Conservation (phyloP, 2,113 vertebrate genomes). For the Pedionomus torquatus region DNA sequence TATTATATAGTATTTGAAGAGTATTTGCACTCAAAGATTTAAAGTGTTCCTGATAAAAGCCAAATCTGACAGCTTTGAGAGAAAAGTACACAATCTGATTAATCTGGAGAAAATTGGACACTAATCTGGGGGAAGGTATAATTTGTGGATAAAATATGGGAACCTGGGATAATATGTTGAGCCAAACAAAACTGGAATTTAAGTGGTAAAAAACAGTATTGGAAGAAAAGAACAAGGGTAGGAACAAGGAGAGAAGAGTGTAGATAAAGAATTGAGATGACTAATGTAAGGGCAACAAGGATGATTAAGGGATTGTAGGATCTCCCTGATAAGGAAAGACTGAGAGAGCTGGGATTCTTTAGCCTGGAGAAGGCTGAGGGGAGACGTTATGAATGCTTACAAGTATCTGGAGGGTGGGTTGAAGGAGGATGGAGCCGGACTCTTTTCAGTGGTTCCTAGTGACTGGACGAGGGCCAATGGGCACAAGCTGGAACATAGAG, state of each 20-base stretch:
- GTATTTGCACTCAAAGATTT: neutral
- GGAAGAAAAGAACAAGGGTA: neutral
- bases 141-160: neutral
- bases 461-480: too few relatives aligned
- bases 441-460: too few relatives aligned
- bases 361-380: too few relatives aligned
- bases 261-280: neutral
- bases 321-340: too few relatives aligned
- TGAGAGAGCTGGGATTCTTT: too few relatives aligned
- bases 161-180: neutral
- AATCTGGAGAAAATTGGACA: neutral
- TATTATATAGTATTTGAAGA: neutral
- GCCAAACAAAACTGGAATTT: neutral
- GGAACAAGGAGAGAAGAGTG: neutral
- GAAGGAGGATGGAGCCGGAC: too few relatives aligned
- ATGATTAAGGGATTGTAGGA: too few relatives aligned
- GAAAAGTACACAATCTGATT: neutral
- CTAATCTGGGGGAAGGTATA: neutral
- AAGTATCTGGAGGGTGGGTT: too few relatives aligned
- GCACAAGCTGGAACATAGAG: too few relatives aligned
- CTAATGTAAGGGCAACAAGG: too few relatives aligned
- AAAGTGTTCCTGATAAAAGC: neutral
- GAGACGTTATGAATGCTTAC: too few relatives aligned
- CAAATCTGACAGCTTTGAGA: neutral
- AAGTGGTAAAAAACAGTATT: neutral